A percentile compares a stretch with the other conserved stretches of the same genome.
Evolutionary conservation across 2,888 invertebrate genomes (phyloP).

Genomic region (Pammene fasciana): DNA sequence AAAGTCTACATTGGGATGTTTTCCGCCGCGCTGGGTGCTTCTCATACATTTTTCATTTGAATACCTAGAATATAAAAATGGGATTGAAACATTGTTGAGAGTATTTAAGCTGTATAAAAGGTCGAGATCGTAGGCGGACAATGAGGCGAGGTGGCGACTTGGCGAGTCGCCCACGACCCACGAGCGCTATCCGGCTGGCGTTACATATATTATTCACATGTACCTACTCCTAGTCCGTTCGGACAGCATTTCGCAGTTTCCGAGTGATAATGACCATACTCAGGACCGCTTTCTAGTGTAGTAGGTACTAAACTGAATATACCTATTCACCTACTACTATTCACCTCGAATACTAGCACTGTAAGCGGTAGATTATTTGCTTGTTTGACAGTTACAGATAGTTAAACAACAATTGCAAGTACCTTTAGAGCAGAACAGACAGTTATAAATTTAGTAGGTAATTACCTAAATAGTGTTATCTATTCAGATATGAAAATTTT

Average conservation of each 20-base stretch:
- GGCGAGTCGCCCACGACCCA: conserved; percentile 34
- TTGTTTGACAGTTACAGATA: conserved; percentile 3
- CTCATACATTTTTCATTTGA: background rate
- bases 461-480: no score
- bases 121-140: conserved; percentile 24
- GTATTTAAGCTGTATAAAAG: conserved; percentile 19
- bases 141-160: conserved; percentile 21
- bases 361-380: conserved; percentile 2
- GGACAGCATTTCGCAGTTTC: conserved; percentile 23
- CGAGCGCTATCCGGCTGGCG: conserved; percentile 22
- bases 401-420: background rate
- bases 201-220: conserved; percentile 37
- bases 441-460: background rate
- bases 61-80: background rate
- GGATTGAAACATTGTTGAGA: conserved; percentile 4
- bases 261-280: conserved; percentile 19
- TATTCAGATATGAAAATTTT: no score
- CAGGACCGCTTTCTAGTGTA: conserved; percentile 12
- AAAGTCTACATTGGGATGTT: conserved; percentile 10
- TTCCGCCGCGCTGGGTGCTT: background rate
- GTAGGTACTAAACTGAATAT: conserved; percentile 5
- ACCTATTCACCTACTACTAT: conserved; percentile 11
- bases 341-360: conserved; percentile 3
- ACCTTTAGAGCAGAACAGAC: background rate
- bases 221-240: conserved; percentile 25